Base-by-base conservation (phyloP, 1,140 invertebrate species). In the Mactra quadrangularis region DNA sequence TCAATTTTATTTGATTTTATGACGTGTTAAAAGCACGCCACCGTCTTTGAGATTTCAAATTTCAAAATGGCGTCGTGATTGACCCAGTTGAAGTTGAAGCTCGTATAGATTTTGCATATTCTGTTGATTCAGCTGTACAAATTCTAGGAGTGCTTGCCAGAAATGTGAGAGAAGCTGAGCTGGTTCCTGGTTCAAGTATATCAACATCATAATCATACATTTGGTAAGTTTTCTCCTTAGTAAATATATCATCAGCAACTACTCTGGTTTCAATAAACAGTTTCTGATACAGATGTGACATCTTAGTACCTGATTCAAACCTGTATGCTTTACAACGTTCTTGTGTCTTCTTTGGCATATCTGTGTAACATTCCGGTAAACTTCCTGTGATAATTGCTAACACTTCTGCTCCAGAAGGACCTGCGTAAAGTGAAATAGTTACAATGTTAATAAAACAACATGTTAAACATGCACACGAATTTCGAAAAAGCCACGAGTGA, bases 181-280 rank as follows among this genome's bases (percentile, higher is more conserved):
- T 35, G 9, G 29, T 25, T 4, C 25, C 35, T 41, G 60, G 25
- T 3, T 64, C 60, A 22, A 64, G 25, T 22, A 19, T 64, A 7
- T 35, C 60, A n/a, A 45, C 11, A 25, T 33, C 22, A 22, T 38
- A 64, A 41, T 41, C 38, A 41, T 41, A 41, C 6, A 6, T 7
- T 41, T 41, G 38, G 35, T 68, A 79, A 17, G 38, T 68, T 53
- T 79, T 79, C 22, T 79, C 76, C 15, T 38, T 62, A 11, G 64
- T 27, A 33, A 79, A 79, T 22, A 79, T 79, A 31, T 79, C 76
- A 31, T 79, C 76, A 52, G 76, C 76, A 45, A 79, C 60, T 19
- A 45, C 35, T 15, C 76, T 47, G 1, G 50, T 62, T 57, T 79
- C 76, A 19, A 55, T n/a, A 2, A 27, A n/a, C 13, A 79, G 47